phyloP scores from a whole-genome alignment of 2,113 vertebrate species.

The Tachuris rubrigastra region DNA sequence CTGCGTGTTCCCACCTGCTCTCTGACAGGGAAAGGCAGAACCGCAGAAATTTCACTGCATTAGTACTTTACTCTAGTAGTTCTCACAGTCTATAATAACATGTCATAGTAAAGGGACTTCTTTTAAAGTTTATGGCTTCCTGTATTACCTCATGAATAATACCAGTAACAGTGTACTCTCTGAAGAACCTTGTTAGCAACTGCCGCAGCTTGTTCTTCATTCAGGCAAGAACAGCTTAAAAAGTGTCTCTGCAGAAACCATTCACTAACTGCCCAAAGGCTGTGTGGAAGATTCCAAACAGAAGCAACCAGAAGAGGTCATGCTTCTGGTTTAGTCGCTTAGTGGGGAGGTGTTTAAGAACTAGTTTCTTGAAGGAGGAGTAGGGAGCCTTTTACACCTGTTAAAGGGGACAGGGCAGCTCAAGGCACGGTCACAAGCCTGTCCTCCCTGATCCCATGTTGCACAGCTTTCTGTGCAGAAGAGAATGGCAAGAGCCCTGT shows the following conservation, averaged over 20 bases:
- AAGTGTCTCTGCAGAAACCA: neutral
- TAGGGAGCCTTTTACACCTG: neutral
- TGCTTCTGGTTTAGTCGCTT: neutral
- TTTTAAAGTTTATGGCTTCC: neutral
- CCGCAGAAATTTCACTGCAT: neutral
- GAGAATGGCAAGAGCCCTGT: neutral
- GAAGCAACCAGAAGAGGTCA: neutral
- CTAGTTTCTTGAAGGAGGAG: neutral
- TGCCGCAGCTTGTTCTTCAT: neutral
- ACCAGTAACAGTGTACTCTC: accelerated
- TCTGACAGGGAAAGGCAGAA: neutral
- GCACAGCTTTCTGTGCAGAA: neutral
- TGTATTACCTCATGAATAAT: neutral
- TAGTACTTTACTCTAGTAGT: neutral
- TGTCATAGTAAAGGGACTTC: neutral
- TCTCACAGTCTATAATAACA: neutral
- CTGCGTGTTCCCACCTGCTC: neutral
- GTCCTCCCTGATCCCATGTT: neutral
- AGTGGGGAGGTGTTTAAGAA: neutral
- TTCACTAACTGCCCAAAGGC: neutral
- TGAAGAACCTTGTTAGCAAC: neutral
- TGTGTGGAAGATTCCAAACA: neutral
- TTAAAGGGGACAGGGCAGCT: neutral
- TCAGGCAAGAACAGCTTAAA: accelerated
- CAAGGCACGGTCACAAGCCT: neutral